Base-by-base conservation (phyloP, 2,888 invertebrate genomes). In the Sarcophaga carnaria region DNA sequence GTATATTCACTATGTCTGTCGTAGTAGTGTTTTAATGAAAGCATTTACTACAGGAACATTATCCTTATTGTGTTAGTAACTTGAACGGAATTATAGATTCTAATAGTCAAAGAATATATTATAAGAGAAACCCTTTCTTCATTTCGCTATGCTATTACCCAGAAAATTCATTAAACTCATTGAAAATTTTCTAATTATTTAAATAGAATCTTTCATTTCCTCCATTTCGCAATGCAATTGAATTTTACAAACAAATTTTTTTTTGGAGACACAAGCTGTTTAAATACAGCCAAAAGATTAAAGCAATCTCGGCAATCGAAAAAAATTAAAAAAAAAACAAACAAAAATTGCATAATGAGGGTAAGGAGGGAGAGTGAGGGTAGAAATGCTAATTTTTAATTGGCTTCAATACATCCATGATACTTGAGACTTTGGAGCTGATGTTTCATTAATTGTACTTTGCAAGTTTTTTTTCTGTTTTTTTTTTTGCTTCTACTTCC, bases 391-490 rank as follows among this genome's bases (percentile, higher is more conserved):
- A 72, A 62, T 63, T 83, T 78, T 83, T 83, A 78, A 83, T 83
- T 83, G 78, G 83, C 78, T 78, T 78, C 62, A 78, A 83, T 83
- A 83, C 78, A 72, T 72, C 62, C 78, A 72, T 67, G 72, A 72
- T 78, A 83, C 78, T 83, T 72, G 71, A 83, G 83, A 78, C 78
- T 67, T 77, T 67, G 49, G 62, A 25, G 67, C 72, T 83, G 66
- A 62, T 83, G 72, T 78, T 83, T 78, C 78, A 78, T 78, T 83
- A 72, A 72, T 78, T 78, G 72, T 83, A 63, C 66, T 83, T 74
- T 66, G 37, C 1, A 78, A 83, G 72, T 72, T 72, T 72, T 77
- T 62, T 49, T 5, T 1, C 22, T 22, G 22, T 22, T 22, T 22
- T 22, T n/a, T 20, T 22, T 22, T 22, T 22, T 22, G 1, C 22